Percentiles rank a stretch among this genome's conserved stretches.
Evolutionary conservation across 2,113 vertebrate species (phyloP).

Genomic region (Phainopepla nitens): DNA sequence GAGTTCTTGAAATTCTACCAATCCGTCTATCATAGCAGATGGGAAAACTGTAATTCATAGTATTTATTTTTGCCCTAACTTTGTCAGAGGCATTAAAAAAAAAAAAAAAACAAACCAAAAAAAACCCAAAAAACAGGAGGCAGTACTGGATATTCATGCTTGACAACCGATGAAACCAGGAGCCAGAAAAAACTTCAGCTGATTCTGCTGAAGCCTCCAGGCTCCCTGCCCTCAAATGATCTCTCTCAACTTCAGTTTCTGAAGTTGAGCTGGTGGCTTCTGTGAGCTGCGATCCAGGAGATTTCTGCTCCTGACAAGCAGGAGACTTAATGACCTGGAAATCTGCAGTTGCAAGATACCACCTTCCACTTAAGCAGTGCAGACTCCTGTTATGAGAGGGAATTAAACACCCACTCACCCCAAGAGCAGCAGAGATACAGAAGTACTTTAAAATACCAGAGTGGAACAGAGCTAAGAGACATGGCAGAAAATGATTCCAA

Average conservation of each 20-base stretch:
- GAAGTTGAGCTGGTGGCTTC: neutral
- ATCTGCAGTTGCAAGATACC: neutral
- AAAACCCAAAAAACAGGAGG: neutral
- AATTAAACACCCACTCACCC: conserved; percentile 32
- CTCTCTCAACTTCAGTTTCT: neutral
- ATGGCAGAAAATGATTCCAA: neutral
- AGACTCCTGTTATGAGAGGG: neutral
- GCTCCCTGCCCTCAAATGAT: neutral
- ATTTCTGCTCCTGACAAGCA: neutral
- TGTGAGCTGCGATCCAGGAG: neutral
- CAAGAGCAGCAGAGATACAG: neutral
- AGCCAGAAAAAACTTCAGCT: conserved; percentile 33
- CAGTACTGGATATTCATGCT: neutral
- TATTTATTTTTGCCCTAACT: conserved; percentile 40
- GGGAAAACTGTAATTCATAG: conserved; percentile 16
- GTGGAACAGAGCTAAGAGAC: neutral
- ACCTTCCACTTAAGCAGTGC: neutral
- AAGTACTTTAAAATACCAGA: neutral
- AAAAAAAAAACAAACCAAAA: neutral
- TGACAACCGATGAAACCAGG: conserved; percentile 10
- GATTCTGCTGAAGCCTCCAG: neutral
- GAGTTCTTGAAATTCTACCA: conserved; percentile 19
- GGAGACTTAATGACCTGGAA: neutral
- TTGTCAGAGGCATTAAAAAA: conserved; percentile 5
- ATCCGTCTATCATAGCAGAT: conserved; percentile 47